Percentiles rank a stretch among this genome's conserved stretches.
phyloP scores from a whole-genome alignment of 2,113 vertebrate genomes.

The Oncorhynchus tshawytscha region DNA sequence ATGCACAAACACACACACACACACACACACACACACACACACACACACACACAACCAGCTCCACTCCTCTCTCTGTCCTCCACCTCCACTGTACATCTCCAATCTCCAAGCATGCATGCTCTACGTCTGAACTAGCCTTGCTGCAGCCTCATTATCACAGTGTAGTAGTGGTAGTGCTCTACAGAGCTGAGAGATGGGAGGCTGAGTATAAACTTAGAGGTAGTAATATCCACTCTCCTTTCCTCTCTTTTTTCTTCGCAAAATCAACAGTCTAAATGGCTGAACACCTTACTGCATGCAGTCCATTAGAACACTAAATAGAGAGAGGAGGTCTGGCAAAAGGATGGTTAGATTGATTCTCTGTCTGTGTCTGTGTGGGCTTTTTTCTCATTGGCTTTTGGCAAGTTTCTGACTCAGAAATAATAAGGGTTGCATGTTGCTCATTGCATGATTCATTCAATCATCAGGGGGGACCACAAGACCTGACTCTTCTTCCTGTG shows the following conservation, averaged over 20 bases:
- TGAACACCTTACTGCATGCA: conserved; percentile 33
- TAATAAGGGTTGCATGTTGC: too few relatives aligned
- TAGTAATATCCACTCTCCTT: background rate
- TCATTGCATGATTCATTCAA: too few relatives aligned
- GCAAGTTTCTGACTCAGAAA: too few relatives aligned
- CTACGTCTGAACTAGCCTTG: too few relatives aligned
- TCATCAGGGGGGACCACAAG: too few relatives aligned
- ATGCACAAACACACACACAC: background rate
- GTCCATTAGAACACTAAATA: conserved; percentile 23
- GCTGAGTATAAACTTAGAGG: too few relatives aligned
- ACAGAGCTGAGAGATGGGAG: too few relatives aligned
- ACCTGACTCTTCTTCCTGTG: too few relatives aligned
- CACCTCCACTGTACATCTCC: conserved; percentile 7
- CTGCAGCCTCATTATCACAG: conserved; percentile 17
- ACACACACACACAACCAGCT: background rate
- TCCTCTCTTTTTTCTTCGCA: too few relatives aligned
- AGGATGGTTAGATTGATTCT: conserved; percentile 9
- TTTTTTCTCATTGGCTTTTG: too few relatives aligned
- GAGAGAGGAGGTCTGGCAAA: background rate
- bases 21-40: background rate
- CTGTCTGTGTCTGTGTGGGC: background rate
- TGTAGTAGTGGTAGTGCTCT: too few relatives aligned
- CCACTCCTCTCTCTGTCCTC: background rate
- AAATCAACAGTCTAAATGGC: conserved; percentile 15
- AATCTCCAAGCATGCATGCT: conserved; percentile 16